These are phyloP conservation scores for Drosophila kanekoi DNA, from an alignment of 2,888 invertebrate species.

Conservation along the genomic window DNA sequence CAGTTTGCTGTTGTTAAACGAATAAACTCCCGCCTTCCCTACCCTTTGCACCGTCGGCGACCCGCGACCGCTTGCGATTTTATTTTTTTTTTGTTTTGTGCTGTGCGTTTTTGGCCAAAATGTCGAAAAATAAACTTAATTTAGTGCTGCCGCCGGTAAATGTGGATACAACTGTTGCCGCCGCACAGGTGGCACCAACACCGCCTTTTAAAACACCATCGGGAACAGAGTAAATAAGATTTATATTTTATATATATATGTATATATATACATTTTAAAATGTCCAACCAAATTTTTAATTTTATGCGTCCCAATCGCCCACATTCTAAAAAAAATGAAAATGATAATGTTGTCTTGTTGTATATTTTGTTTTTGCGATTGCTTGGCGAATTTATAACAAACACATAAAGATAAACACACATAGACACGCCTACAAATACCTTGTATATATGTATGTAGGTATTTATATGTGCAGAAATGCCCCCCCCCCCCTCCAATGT, in stretches of 20 bases:
- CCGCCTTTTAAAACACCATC: conserved; percentile 85
- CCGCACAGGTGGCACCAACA: conserved; percentile 86
- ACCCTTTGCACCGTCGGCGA: conserved; percentile 28
- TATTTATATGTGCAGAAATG: conserved; percentile 8
- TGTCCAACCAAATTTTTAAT: conserved; percentile 19
- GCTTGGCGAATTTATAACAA: conserved; percentile 31
- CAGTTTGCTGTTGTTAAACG: conserved; percentile 21
- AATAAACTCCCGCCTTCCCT: conserved; percentile 24
- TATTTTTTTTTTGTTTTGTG: conserved; percentile 14
- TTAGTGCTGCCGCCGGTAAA: conserved; percentile 95
- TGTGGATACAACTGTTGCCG: conserved; percentile 89
- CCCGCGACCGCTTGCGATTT: conserved; percentile 27
- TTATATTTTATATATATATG: conserved; percentile 12
- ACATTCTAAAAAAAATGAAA: conserved; percentile 16
- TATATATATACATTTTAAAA: conserved; percentile 18
- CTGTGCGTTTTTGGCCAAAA: conserved; percentile 77
- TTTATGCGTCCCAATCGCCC: conserved; percentile 10
- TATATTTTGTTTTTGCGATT: conserved; percentile 22
- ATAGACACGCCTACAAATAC: conserved; percentile 6
- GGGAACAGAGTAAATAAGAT: conserved; percentile 85
- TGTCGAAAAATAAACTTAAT: conserved; percentile 97
- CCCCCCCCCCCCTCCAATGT: not conserved
- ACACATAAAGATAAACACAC: conserved; percentile 19
- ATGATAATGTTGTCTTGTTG: conserved; percentile 16
- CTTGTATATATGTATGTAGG: not conserved